phyloP scores from a whole-genome alignment of 1,140 invertebrate genomes.

The Thaumatotibia leucotreta region DNA sequence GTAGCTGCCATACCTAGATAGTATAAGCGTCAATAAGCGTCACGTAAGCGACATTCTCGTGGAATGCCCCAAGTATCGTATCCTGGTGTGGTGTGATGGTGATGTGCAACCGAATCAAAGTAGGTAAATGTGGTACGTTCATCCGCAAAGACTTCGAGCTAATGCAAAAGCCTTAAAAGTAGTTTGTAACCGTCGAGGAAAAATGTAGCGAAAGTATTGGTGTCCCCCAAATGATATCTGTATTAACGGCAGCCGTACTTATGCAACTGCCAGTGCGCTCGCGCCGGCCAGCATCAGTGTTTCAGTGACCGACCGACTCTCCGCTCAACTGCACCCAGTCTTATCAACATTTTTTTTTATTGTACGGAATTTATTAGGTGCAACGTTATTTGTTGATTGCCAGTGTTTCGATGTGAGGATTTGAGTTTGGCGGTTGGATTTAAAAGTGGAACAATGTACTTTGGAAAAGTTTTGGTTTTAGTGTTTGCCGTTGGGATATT shows the following conservation, averaged over 20 bases:
- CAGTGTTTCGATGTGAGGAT: neutral
- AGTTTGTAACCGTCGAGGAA: constrained; percentile 12
- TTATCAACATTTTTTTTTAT: neutral
- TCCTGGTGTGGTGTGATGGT: no score
- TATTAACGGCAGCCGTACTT: constrained; percentile 62
- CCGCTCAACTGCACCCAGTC: neutral
- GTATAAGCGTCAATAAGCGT: no score
- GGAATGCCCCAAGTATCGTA: no score
- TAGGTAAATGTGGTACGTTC: neutral
- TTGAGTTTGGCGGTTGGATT: neutral
- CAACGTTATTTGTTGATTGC: neutral
- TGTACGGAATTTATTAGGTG: neutral
- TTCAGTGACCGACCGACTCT: constrained; percentile 42
- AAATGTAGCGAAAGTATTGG: constrained; percentile 66
- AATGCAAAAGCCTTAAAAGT: neutral
- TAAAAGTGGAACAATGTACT: constrained; percentile 29
- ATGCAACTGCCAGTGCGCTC: constrained; percentile 53
- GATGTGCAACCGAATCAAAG: no score
- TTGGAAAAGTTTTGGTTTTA: constrained; percentile 31
- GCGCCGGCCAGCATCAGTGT: constrained; percentile 51
- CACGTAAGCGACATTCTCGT: no score
- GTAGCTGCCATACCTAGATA: no score
- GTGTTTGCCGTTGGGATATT: constrained; percentile 30
- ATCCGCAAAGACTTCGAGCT: neutral
- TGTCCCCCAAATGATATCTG: constrained; percentile 74